Evolutionary conservation across 1,140 invertebrate species (phyloP).

Genomic region (Calosoma granatense): DNA sequence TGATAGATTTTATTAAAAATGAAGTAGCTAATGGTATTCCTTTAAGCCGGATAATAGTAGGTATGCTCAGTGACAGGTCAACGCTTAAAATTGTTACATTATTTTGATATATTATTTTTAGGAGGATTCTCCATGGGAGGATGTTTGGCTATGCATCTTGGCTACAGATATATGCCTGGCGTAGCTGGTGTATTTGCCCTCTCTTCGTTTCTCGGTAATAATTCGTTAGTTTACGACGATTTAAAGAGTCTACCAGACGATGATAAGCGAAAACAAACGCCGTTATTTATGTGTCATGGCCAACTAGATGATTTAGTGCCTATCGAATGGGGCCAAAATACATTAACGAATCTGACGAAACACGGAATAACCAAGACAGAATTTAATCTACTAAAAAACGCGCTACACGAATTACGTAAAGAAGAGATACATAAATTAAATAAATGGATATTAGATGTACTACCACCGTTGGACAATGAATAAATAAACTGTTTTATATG

Average conservation of each 20-base stretch:
- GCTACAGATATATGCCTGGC: slow-evolving; percentile 46
- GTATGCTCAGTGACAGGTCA: slow-evolving; percentile 27
- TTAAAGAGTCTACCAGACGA: slow-evolving; percentile 21
- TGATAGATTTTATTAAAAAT: slow-evolving; percentile 48
- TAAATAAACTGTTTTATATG: neutral
- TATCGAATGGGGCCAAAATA: slow-evolving; percentile 41
- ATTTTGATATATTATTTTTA: slow-evolving; percentile 23
- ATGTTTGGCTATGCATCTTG: slow-evolving; percentile 53
- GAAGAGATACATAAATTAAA: slow-evolving; percentile 38
- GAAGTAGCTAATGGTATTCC: slow-evolving; percentile 54
- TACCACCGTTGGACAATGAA: slow-evolving; percentile 29
- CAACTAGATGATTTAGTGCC: slow-evolving; percentile 43
- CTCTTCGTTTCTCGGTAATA: slow-evolving; percentile 60
- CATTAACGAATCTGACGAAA: slow-evolving; percentile 35
- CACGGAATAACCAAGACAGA: slow-evolving; percentile 37
- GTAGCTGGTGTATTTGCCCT: slow-evolving; percentile 58
- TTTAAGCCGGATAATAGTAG: slow-evolving; percentile 52
- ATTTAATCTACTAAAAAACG: slow-evolving; percentile 38
- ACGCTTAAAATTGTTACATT: neutral
- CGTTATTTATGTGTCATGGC: slow-evolving; percentile 40
- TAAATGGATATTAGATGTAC: slow-evolving; percentile 39
- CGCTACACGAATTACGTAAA: slow-evolving; percentile 43
- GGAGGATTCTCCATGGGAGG: slow-evolving; percentile 73
- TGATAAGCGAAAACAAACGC: slow-evolving; percentile 11
- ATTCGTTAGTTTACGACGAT: slow-evolving; percentile 51